phyloP scores from a whole-genome alignment of 2,113 vertebrate genomes.

The Xiphias gladius region DNA sequence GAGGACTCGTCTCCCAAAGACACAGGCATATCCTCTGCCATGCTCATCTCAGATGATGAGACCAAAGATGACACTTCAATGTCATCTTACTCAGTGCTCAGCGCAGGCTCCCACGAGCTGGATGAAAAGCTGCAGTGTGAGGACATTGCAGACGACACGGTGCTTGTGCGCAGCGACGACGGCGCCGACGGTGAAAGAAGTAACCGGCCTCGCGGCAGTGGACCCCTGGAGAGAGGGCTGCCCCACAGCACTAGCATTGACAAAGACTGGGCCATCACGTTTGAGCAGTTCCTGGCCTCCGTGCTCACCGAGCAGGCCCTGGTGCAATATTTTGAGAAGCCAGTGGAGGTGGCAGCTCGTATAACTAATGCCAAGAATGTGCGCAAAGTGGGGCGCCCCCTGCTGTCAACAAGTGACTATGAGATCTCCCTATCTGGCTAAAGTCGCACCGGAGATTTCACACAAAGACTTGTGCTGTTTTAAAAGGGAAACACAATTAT shows the following conservation, averaged over 20 bases:
- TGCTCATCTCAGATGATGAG: constrained; percentile 96
- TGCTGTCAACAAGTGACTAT: constrained; percentile 91
- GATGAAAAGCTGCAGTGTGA: constrained; percentile 97
- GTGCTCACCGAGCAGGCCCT: constrained; percentile 95
- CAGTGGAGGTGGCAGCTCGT: constrained; percentile 89
- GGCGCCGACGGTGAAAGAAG: background rate
- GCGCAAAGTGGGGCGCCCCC: constrained; percentile 88
- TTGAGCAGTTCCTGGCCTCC: constrained; percentile 96
- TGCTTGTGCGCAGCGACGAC: constrained; percentile 87
- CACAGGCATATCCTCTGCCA: constrained; percentile 89
- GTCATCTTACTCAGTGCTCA: constrained; percentile 98
- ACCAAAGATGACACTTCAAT: constrained; percentile 97
- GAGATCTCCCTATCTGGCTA: constrained; percentile 95
- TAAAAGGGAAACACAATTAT: constrained; percentile 42
- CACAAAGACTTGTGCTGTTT: constrained; percentile 36
- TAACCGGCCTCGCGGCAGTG: constrained; percentile 22
- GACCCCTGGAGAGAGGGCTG: constrained; percentile 73
- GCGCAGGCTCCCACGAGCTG: constrained; percentile 93
- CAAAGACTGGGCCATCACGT: constrained; percentile 97
- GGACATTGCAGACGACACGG: constrained; percentile 95
- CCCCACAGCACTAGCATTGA: constrained; percentile 91
- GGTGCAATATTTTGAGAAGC: constrained; percentile 96
- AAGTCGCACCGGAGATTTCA: constrained; percentile 30
- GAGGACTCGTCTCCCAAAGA: constrained; percentile 95
- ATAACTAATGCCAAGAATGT: constrained; percentile 95